Percentiles rank a stretch among this genome's conserved stretches.
Conservation (phyloP, 2,797 vertebrate genomes). For the Acrossocheilus wenchowensis region DNA sequence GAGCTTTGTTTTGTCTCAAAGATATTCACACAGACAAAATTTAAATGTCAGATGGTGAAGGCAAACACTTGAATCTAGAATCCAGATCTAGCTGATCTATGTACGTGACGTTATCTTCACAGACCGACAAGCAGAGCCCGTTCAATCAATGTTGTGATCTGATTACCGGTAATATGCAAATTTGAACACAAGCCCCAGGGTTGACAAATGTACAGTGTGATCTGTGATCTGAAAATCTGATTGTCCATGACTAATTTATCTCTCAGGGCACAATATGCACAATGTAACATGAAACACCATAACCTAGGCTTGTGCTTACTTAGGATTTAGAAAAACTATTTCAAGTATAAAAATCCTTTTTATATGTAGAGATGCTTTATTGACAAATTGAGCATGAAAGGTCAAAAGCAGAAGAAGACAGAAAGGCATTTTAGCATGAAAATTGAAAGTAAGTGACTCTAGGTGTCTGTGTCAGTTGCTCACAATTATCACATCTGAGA, state of each 20-base stretch:
- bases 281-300: background rate
- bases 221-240: background rate
- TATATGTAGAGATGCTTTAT: background rate
- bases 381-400: background rate
- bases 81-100: background rate
- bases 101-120: background rate
- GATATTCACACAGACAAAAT: background rate
- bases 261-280: background rate
- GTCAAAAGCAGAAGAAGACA: background rate
- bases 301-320: background rate
- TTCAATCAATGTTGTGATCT: background rate
- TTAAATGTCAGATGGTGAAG: background rate
- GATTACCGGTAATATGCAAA: background rate
- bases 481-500: conserved; percentile 5
- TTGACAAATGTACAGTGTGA: background rate
- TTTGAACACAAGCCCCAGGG: background rate
- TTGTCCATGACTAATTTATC: background rate
- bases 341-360: background rate
- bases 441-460: background rate
- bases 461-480: background rate
- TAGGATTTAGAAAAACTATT: background rate
- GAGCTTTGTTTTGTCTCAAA: background rate
- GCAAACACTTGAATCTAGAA: background rate
- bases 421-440: background rate
- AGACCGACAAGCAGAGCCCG: background rate